These are phyloP conservation scores for Apeira syringaria DNA, from an alignment of 2,888 invertebrate species.

Conservation along the genomic window DNA sequence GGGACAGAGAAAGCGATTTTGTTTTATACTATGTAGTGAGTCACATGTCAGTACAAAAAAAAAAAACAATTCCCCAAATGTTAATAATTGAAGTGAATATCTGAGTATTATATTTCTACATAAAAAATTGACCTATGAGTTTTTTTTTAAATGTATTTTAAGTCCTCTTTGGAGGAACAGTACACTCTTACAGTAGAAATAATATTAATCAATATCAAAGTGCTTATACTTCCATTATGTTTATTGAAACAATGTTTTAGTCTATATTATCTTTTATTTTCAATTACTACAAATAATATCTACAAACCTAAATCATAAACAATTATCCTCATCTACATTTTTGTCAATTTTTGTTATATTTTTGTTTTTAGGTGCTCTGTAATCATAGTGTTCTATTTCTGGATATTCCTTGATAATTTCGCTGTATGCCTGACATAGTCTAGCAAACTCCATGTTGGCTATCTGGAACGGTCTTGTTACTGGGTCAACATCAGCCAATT, in stretches of 20 bases:
- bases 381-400: constrained; percentile 86
- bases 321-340: constrained; percentile 32
- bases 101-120: too few species aligned
- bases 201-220: too few species aligned
- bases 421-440: constrained; percentile 90
- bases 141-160: too few species aligned
- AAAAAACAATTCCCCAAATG: too few species aligned
- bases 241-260: constrained; percentile 22
- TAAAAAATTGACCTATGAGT: too few species aligned
- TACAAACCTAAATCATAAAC: constrained; percentile 36
- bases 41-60: too few species aligned
- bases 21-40: too few species aligned
- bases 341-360: constrained; percentile 17
- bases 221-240: too few species aligned
- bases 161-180: too few species aligned
- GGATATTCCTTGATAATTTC: constrained; percentile 87
- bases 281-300: constrained; percentile 40
- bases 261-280: constrained; percentile 36
- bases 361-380: constrained; percentile 81
- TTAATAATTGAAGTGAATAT: too few species aligned
- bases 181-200: too few species aligned
- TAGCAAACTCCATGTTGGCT: constrained; percentile 89
- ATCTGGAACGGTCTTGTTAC: constrained; percentile 88
- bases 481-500: constrained; percentile 88
- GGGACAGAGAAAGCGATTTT: too few species aligned